phyloP scores from a whole-genome alignment of 2,113 vertebrate species.

The Sardina pilchardus region DNA sequence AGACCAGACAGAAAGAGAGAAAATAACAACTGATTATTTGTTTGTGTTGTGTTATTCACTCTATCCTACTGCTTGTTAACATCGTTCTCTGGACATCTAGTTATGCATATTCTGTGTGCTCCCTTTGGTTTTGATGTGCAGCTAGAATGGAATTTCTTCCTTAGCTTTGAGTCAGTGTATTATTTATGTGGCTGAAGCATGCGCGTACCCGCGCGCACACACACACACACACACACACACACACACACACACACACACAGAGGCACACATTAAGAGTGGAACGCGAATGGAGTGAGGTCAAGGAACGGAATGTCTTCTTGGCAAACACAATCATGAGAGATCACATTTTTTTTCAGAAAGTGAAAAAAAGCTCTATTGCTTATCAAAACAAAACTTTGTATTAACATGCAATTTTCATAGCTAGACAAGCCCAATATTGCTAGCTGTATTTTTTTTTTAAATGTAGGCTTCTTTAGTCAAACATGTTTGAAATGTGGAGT shows the following conservation, averaged over 20 bases:
- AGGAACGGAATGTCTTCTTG: slow-evolving; percentile 72
- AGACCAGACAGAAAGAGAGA: background rate
- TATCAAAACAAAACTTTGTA: background rate
- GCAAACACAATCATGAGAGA: slow-evolving; percentile 51
- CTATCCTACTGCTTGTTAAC: background rate
- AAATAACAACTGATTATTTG: background rate
- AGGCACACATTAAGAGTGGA: slow-evolving; percentile 33
- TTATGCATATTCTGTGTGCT: background rate
- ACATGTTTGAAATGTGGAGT: background rate
- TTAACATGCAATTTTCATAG: background rate
- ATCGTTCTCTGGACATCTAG: background rate
- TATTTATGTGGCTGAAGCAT: slow-evolving; percentile 77
- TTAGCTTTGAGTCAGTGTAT: slow-evolving; percentile 78
- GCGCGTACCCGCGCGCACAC: slow-evolving; percentile 33
- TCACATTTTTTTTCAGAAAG: slow-evolving; percentile 61
- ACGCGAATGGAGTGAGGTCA: slow-evolving; percentile 71
- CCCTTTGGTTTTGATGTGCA: slow-evolving; percentile 38
- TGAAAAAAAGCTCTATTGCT: slow-evolving; percentile 53
- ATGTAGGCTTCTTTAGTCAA: background rate
- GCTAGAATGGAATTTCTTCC: slow-evolving; percentile 74
- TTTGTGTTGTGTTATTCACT: too few species aligned
- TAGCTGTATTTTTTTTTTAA: background rate
- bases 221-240: slow-evolving; percentile 35
- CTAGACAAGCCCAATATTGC: background rate
- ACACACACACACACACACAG: slow-evolving; percentile 38